Evolutionary conservation across 2,113 vertebrate genomes (phyloP).

Genomic region (Erythrocercus mccallii): DNA sequence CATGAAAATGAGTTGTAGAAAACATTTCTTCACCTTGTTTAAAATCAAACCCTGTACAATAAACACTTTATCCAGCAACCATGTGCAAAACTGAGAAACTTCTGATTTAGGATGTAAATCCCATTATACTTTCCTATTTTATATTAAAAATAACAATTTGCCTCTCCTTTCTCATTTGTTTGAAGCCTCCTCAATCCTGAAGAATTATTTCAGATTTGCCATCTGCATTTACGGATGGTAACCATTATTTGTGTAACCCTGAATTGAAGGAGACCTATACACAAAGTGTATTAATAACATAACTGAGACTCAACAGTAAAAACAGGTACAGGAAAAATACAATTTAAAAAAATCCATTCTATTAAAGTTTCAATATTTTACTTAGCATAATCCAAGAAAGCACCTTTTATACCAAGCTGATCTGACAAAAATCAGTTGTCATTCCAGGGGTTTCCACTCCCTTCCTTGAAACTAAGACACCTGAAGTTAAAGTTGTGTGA

Average conservation of each 20-base stretch:
- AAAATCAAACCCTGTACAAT: background rate
- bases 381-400: background rate
- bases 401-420: background rate
- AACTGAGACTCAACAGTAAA: background rate
- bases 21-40: background rate
- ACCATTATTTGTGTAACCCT: background rate
- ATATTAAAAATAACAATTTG: background rate
- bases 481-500: background rate
- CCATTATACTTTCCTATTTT: background rate
- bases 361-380: background rate
- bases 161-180: background rate
- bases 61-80: background rate
- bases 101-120: background rate
- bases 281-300: background rate
- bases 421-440: background rate
- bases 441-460: background rate
- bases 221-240: constrained; percentile 8
- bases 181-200: background rate
- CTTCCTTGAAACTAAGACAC: background rate
- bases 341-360: background rate
- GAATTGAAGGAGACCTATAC: background rate
- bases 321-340: background rate
- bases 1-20: background rate
- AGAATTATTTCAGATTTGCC: background rate
- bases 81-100: background rate